Evolutionary conservation across 1,140 invertebrate species (phyloP), one percentile per base, ranked within the genome.

Genomic region (Mycetomoellerius zeteki): DNA sequence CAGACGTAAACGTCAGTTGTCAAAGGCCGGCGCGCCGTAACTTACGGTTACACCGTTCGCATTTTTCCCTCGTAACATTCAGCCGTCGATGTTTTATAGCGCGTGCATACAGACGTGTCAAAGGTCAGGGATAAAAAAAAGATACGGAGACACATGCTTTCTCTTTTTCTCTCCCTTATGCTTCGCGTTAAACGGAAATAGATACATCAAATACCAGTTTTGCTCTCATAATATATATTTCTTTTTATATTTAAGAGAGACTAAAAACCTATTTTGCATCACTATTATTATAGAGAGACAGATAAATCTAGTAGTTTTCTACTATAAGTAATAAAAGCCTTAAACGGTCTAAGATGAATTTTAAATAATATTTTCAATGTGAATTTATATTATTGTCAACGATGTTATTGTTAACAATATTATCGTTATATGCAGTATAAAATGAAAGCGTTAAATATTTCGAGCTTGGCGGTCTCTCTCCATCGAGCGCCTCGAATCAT

Each of bases 61-160:
- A 78, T 78, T 78, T 78, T 78, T 78, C 16, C 24, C 37, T 64
- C 37, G 30, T 77, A 64, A 77, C 24, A 47, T 58, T 64, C 24
- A 24, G 21, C 24, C 21, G 37, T 30, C 75, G 21, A 78, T 47
- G 58, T 78, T 64, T 77, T 43, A 78, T 65, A 30, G 21, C 37
- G 24, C 19, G 2, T 30, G 37, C 16, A 64, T 50, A 78, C 43
- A 65, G 37, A 47, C 37, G 24, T 78, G 58, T 65, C 58, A 64
- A 50, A 78, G 75, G 58, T 78, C 58, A 78, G 58, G 75, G 75
- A 78, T 78, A 78, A 78, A 47, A 65, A 77, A 77, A 47, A 62
- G 21, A 43, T 10, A 43, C 27, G 37, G 14, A 19, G 10, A 77
- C n/a, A 12, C 27, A 24, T 14, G 24, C 24, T 16, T 21, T 27